Base-by-base conservation (phyloP, 1,140 invertebrate species). In the Scaptomyza pallida region DNA sequence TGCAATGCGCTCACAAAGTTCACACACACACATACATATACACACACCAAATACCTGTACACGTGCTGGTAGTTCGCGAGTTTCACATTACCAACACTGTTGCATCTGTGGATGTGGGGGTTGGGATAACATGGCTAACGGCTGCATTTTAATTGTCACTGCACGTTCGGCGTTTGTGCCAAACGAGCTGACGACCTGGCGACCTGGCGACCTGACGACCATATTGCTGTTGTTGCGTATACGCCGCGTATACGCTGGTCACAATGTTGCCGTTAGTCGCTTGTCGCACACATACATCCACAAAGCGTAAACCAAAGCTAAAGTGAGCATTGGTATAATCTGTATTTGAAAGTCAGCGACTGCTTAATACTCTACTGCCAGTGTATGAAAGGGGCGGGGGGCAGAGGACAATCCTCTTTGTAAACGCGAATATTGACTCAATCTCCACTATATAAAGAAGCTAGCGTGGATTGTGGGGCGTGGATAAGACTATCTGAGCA, bases 61-160 rank as follows among this genome's bases (percentile, higher is more conserved):
- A 30, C 26, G 19, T 2, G 2, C 21, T 78, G 78, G 73, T 78
- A 78, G 75, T 78, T 78, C 75, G 62, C 37, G 17, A 43, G 57
- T 55, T 82, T 82, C 67, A 64, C 40, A 65, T 57, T 67, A 81
- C 73, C 73, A 81, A 81, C 80, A 86, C 76, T 77, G 80, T 86
- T 86, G 80, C 64, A 72, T 19, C 30, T 51, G 33, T 33, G 19
- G 37, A 30, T 41, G 17, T 26, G 5, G 5, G 26, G 26, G 26
- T 30, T 2, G 26, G 26, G 0, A 9, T 3, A 15, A 23, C 30
- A 67, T 78, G 59, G 69, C 73, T 64, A 30, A 67, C 63, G 73
- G 80, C 81, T 80, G 75, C 63, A 48, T 86, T 85, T 85, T 85
- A 85, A 85, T 85, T 85, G 81, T 79, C 69, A 76, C 73, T n/a